A percentile compares a stretch with the other conserved stretches of the same genome.
phyloP scores from a whole-genome alignment of 2,113 vertebrate genomes.

The Spermophilus dauricus region DNA sequence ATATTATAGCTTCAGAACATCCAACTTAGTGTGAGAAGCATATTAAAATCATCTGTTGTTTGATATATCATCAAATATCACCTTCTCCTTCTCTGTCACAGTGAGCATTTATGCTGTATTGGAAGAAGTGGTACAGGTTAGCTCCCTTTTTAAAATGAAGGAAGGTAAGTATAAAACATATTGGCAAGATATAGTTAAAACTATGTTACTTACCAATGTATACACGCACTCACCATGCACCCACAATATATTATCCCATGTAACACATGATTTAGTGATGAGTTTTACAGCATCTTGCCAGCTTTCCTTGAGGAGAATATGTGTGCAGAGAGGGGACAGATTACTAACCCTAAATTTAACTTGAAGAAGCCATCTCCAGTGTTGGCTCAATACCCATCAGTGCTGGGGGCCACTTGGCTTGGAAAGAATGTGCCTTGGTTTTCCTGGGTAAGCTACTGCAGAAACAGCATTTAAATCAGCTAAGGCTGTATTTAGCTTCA shows the following conservation, averaged over 20 bases:
- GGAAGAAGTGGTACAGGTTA: neutral
- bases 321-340: neutral
- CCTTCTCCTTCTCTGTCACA: neutral
- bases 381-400: conserved; percentile 11
- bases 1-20: neutral
- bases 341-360: neutral
- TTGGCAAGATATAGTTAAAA: neutral
- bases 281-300: neutral
- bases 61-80: neutral
- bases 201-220: neutral
- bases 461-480: conserved; percentile 52
- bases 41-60: neutral
- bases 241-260: neutral
- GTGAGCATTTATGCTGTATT: rapidly evolving
- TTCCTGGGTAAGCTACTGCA: neutral
- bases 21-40: neutral
- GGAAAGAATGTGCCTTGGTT: neutral
- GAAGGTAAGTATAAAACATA: neutral
- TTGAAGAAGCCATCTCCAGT: neutral
- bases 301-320: neutral
- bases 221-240: no score
- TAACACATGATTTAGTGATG: neutral
- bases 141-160: neutral
- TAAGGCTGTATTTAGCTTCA: conserved; percentile 59
- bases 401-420: neutral